phyloP scores from a whole-genome alignment of 2,113 vertebrate species.

The Paradisaea rubra region DNA sequence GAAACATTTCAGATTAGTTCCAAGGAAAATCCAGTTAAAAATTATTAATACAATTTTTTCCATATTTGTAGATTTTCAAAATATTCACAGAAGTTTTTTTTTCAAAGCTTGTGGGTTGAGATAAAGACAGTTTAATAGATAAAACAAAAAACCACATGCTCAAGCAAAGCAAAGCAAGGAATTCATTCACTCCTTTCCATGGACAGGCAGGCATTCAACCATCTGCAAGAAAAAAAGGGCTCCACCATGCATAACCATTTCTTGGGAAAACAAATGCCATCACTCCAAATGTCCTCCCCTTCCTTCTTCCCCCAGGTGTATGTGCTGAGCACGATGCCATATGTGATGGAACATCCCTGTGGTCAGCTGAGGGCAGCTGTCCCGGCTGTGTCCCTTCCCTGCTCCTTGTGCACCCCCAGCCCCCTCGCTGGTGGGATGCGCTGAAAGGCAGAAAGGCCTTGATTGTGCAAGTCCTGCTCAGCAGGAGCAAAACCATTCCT shows the following conservation, averaged over 20 bases:
- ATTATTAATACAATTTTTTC: neutral
- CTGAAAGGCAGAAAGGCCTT: neutral
- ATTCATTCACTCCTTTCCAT: neutral
- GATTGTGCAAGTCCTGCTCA: neutral
- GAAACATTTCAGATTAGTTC: neutral
- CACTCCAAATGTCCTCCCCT: too few relatives aligned
- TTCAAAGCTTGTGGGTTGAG: neutral
- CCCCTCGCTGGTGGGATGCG: rapidly evolving
- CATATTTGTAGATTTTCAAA: neutral
- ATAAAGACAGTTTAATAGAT: neutral
- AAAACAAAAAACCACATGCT: neutral
- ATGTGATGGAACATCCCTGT: neutral
- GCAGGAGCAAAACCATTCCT: neutral
- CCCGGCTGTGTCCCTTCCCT: rapidly evolving
- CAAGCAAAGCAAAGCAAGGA: neutral
- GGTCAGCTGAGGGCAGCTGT: too few relatives aligned
- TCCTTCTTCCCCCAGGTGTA: neutral
- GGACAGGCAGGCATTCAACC: too few relatives aligned
- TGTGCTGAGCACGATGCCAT: neutral
- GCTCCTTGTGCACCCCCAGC: neutral
- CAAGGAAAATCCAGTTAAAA: neutral
- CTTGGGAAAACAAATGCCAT: neutral
- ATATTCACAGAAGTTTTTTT: neutral
- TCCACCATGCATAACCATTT: neutral
- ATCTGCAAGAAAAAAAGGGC: neutral